Conservation (phyloP, 2,888 invertebrate genomes). For the Hipparchia semele region DNA sequence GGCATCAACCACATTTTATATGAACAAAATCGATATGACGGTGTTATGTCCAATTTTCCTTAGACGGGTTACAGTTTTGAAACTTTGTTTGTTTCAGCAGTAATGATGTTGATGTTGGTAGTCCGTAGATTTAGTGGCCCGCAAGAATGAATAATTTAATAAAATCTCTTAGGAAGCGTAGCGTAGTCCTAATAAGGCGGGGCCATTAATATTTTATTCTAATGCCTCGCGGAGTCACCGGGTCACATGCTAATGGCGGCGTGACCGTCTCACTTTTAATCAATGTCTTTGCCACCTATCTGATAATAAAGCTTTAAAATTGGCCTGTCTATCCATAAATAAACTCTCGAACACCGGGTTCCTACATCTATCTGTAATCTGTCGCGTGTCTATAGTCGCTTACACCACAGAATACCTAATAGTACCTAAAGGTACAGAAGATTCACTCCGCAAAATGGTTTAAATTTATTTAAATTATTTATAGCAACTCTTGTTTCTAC, state of each 20-base stretch:
- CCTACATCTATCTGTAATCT: too few relatives aligned
- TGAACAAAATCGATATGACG: too few relatives aligned
- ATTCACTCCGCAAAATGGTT: too few relatives aligned
- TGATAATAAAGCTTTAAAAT: not conserved
- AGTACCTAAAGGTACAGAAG: too few relatives aligned
- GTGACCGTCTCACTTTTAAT: conserved; percentile 25
- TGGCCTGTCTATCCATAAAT: not conserved
- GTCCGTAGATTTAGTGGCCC: conserved; percentile 12
- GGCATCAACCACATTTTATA: too few relatives aligned
- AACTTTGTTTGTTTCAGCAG: not conserved
- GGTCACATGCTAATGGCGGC: conserved; percentile 28
- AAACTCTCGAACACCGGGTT: not conserved
- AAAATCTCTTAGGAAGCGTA: conserved; percentile 26
- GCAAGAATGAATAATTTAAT: conserved; percentile 19
- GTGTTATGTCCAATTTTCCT: too few relatives aligned
- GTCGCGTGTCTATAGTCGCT: too few relatives aligned
- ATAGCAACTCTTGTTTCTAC: too few relatives aligned
- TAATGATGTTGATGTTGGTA: not conserved
- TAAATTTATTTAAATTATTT: too few relatives aligned
- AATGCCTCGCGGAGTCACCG: conserved; percentile 17
- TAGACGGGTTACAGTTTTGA: too few relatives aligned
- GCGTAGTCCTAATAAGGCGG: conserved; percentile 21
- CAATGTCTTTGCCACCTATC: conserved; percentile 21
- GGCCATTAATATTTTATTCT: conserved; percentile 35
- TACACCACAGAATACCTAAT: too few relatives aligned